Evolutionary conservation across 2,888 invertebrate genomes (phyloP).

Genomic region (Melolontha melolontha): DNA sequence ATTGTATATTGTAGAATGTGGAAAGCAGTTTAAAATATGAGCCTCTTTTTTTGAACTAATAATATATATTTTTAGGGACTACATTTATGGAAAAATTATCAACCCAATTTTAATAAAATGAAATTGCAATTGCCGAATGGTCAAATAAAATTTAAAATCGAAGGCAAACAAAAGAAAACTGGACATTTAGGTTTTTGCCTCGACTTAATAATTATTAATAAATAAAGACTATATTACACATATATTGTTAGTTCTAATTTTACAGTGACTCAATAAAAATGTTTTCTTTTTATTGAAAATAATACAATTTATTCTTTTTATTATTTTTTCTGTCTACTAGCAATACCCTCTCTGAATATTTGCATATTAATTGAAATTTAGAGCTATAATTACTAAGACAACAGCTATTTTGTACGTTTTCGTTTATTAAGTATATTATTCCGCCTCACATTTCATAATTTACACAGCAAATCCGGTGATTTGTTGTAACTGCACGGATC

Average conservation of each 20-base stretch:
- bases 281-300: too few species aligned
- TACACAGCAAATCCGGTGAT: slow-evolving; percentile 20
- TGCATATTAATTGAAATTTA: too few species aligned
- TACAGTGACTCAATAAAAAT: neutral
- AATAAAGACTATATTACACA: neutral
- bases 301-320: too few species aligned
- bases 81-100: slow-evolving; percentile 17
- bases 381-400: neutral
- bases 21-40: too few species aligned
- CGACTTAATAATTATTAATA: neutral
- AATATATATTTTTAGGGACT: slow-evolving; percentile 12
- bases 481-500: slow-evolving; percentile 21
- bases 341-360: too few species aligned
- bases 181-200: slow-evolving; percentile 6
- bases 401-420: neutral
- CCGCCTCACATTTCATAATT: slow-evolving; percentile 18
- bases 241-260: neutral
- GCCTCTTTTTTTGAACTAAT: neutral
- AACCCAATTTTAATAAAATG: neutral
- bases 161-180: slow-evolving; percentile 15
- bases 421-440: slow-evolving; percentile 6
- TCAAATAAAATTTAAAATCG: neutral
- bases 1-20: too few species aligned
- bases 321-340: too few species aligned
- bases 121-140: slow-evolving; percentile 18